phyloP scores from a whole-genome alignment of 2,797 vertebrate genomes.

The Delichon dasypus region DNA sequence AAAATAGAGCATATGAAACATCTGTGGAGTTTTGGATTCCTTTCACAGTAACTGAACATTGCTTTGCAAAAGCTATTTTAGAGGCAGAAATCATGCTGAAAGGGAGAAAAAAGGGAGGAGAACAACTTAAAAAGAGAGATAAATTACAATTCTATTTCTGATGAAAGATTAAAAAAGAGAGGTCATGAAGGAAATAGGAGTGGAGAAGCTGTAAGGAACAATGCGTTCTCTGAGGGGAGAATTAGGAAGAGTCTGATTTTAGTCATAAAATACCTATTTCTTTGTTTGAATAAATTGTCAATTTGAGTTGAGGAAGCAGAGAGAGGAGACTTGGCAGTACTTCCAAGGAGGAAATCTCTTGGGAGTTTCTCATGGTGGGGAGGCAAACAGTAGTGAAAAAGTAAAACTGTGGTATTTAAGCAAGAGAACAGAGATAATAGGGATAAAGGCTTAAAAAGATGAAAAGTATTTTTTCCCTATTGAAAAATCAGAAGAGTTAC shows the following conservation, averaged over 20 bases:
- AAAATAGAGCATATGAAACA: background rate
- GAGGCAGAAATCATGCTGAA: background rate
- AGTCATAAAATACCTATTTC: background rate
- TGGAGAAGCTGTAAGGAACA: background rate
- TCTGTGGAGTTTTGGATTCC: background rate
- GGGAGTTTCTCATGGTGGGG: background rate
- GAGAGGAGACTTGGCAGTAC: background rate
- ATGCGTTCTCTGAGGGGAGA: background rate
- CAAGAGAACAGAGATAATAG: background rate
- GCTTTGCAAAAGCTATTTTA: background rate
- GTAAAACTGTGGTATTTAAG: background rate
- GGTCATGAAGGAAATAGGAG: background rate
- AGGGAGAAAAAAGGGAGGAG: background rate
- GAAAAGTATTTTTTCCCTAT: background rate
- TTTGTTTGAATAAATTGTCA: constrained; percentile 9
- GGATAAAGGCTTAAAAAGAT: background rate
- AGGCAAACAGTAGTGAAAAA: background rate
- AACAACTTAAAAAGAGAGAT: background rate
- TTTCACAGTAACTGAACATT: background rate
- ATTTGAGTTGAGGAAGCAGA: background rate
- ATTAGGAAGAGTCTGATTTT: background rate
- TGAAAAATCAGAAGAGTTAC: background rate
- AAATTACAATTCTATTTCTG: background rate
- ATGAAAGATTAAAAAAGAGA: background rate
- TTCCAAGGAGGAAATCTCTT: background rate